phyloP scores from a whole-genome alignment of 2,113 vertebrate species.

The Balaeniceps rex region DNA sequence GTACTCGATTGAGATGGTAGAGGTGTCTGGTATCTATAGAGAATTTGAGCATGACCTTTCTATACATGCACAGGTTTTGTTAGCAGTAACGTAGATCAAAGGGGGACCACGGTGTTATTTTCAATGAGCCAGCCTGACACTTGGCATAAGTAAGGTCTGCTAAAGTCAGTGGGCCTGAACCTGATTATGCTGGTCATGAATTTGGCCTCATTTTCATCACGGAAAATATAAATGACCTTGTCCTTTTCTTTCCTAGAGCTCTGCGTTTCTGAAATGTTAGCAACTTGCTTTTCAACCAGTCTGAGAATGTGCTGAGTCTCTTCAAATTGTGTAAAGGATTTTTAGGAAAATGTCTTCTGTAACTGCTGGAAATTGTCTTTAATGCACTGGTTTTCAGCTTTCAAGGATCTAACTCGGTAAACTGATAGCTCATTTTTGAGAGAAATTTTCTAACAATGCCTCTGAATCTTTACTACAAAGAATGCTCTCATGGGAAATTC shows the following conservation, averaged over 20 bases:
- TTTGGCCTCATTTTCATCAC: neutral
- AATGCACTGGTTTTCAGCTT: neutral
- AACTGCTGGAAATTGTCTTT: neutral
- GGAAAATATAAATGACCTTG: neutral
- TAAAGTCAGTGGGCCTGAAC: neutral
- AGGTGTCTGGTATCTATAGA: neutral
- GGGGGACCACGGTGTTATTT: neutral
- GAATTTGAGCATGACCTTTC: neutral
- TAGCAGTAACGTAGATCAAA: neutral
- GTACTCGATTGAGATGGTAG: neutral
- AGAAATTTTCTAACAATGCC: neutral
- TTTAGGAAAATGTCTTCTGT: neutral
- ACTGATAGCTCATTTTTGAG: neutral
- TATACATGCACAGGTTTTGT: neutral
- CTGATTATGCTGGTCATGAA: neutral
- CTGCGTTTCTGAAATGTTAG: neutral
- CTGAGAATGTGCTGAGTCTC: neutral
- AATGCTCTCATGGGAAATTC: neutral
- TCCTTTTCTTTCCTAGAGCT: neutral
- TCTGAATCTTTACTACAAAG: neutral
- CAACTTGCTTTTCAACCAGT: neutral
- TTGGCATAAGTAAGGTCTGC: neutral
- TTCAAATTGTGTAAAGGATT: neutral
- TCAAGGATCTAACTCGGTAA: neutral
- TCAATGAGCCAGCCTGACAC: neutral